Evolutionary conservation across 2,113 vertebrate species (phyloP), one percentile per base, ranked within the genome.

Genomic region (Chaetodon auriga): DNA sequence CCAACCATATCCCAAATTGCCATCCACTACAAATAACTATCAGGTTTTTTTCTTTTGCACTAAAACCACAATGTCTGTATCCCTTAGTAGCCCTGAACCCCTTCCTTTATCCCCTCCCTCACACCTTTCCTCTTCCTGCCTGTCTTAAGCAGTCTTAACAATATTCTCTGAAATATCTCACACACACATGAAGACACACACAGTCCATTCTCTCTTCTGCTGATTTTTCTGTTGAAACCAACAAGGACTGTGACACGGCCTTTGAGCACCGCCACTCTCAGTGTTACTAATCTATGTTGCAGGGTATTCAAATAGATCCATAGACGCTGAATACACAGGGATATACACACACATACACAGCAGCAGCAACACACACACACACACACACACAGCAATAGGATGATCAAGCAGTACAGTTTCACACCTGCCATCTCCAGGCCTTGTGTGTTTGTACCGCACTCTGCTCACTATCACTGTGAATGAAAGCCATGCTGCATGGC

Each of bases 41-140:
- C 91, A 91, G 88, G 88, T 81, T 92, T 90, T 89, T 83, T 87
- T 91, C 81, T 87, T 84, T 93, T 93, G 91, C 90, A 93, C 92
- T 93, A 92, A 88, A 92, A 90, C 88, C 86, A 89, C 81, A 81
- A 90, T 89, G 90, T 88, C 90, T 92, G 91, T 92, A 88, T 87
- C 69, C 63, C 80, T 81, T 8, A 54, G 48, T 71, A 49, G n/a
- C 36, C 68, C 89, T 25, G 2, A 30, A 14, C 64, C 68, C 23
- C 48, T 15, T 48, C 43, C 78, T 54, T 54, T 21, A 7, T 4
- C 51, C 51, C 55, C 35, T 13, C 14, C 5, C 48, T 36, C 13
- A 41, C 55, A 60, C 36, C 2, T 68, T 57, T 69, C 70, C 48
- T 71, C 14, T n/a, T 23, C 55, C 49, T 64, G 36, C 68, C 68